A percentile compares a stretch with the other conserved stretches of the same genome.
These are phyloP conservation scores for Pollimyrus isidori DNA, from an alignment of 2,113 vertebrate genomes.

Conservation along the genomic window DNA sequence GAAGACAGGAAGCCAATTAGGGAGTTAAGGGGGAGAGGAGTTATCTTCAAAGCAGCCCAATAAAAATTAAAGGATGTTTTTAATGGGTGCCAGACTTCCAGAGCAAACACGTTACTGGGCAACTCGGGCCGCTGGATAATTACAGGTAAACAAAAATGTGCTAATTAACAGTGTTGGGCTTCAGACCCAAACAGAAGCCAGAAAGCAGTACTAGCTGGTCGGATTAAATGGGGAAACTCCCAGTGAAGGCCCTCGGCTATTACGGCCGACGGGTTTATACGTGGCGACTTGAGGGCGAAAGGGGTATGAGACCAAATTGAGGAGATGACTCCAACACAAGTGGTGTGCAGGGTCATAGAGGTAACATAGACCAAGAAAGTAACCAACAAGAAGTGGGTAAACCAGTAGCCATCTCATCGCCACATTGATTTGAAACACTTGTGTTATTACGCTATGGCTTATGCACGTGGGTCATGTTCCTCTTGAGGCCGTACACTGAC, in stretches of 20 bases:
- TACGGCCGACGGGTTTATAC: background rate
- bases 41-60: background rate
- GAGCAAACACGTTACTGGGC: background rate
- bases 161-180: background rate
- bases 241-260: background rate
- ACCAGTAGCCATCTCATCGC: background rate
- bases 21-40: background rate
- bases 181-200: background rate
- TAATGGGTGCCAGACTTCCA: background rate
- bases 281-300: background rate
- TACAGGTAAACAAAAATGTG: background rate
- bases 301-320: background rate
- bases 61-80: background rate
- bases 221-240: background rate
- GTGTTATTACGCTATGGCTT: background rate
- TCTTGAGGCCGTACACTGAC: background rate
- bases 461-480: background rate
- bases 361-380: background rate
- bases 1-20: background rate
- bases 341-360: background rate
- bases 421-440: background rate
- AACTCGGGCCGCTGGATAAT: background rate
- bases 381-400: background rate
- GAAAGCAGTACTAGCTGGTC: background rate
- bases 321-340: background rate